Base-by-base conservation (phyloP, 2,888 invertebrate genomes). In the Lithophane leautieri region DNA sequence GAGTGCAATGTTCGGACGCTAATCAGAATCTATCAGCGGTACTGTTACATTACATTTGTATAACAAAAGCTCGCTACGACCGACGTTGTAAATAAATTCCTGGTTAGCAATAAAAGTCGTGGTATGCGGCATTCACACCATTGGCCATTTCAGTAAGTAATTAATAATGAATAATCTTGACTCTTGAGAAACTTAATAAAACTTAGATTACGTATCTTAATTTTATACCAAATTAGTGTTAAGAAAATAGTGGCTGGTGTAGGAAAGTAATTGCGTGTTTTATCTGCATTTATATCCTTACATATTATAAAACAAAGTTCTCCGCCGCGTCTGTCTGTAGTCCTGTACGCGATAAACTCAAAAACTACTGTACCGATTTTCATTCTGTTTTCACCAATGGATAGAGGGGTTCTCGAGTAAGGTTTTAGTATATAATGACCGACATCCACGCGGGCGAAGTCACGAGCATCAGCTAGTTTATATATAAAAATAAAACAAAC, bases 21-120 rank as follows among this genome's bases (percentile, higher is more conserved):
- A 91, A 91, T 91, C 89, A 89, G 88, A 88, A 90, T 89, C 85
- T 88, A 91, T 89, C 90, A 90, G 85, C 89, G 80, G 88, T 89
- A 88, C 88, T 86, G 81, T 88, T 87, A 87, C 87, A 90, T 87
- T 89, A 88, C 88, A 91, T 92, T 91, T 91, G 90, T 91, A 90
- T 90, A 91, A 92, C 91, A 92, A 92, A 91, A 89, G 90, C 84
- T 87, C 73, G 73, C 73, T 79, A 87, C 84, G 86, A 83, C 81
- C 82, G 86, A 84, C 83, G 87, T 87, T 89, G 87, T 90, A 88
- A 90, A 90, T 89, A 90, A 90, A 92, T 91, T 90, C 88, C 89
- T 82, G 76, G 78, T 83, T 78, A 75, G 84, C 80, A 77, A 87
- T 90, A 89, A 89, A 90, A 87, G 79, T 86, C 79, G 60, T 72